phyloP scores from a whole-genome alignment of 2,888 invertebrate species.

The Ethmia dodecea region DNA sequence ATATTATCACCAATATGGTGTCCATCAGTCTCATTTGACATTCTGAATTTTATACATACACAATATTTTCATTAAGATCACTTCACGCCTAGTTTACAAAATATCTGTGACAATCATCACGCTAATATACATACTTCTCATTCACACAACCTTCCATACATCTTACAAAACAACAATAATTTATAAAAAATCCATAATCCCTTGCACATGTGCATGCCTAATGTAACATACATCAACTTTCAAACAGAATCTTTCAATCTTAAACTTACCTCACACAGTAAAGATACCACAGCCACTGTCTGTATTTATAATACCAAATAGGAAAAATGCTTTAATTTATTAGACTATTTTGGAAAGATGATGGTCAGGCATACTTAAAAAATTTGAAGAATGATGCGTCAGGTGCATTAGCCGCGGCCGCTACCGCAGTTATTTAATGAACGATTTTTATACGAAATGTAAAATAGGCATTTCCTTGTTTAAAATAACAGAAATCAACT shows the following conservation, averaged over 20 bases:
- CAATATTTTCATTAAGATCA: constrained; percentile 56
- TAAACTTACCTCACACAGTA: constrained; percentile 67
- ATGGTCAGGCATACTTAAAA: constrained; percentile 62
- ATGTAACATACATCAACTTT: constrained; percentile 66
- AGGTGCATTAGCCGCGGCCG: constrained; percentile 54
- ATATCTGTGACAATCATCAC: constrained; percentile 53
- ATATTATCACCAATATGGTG: constrained; percentile 67
- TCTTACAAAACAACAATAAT: constrained; percentile 71
- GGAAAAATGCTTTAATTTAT: constrained; percentile 70
- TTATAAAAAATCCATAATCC: constrained; percentile 74
- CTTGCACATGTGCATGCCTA: constrained; percentile 77
- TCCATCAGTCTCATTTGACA: constrained; percentile 51
- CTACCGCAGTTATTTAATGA: background rate
- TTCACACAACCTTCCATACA: constrained; percentile 48
- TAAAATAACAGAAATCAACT: no score
- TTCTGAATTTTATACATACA: constrained; percentile 65
- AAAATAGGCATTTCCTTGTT: no score
- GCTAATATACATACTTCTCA: constrained; percentile 39
- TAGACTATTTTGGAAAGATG: constrained; percentile 59
- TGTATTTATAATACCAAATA: constrained; percentile 78
- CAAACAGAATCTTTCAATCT: constrained; percentile 51
- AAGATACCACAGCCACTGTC: constrained; percentile 78
- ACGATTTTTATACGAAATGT: no score
- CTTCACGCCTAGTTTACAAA: constrained; percentile 66
- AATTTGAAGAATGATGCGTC: constrained; percentile 53